These are phyloP conservation scores for Meriones unguiculatus DNA, from an alignment of 2,113 vertebrate genomes.

Conservation along the genomic window DNA sequence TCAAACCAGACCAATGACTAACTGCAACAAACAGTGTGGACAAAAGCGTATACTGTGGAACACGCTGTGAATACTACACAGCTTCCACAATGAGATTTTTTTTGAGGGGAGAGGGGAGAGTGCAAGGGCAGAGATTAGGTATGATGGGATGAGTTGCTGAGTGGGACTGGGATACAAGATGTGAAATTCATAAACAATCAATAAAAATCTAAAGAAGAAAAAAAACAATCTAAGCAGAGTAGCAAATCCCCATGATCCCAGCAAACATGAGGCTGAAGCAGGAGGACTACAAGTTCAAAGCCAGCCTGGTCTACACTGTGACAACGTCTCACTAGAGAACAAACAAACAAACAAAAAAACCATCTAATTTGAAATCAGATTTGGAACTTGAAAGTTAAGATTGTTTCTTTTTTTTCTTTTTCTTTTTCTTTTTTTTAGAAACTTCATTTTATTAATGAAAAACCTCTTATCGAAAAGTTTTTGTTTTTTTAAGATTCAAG, in stretches of 20 bases:
- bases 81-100: not conserved
- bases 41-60: not conserved
- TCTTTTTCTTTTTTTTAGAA: not conserved
- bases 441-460: conserved; percentile 63
- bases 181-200: not conserved
- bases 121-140: not conserved
- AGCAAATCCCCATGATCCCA: not conserved
- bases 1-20: not conserved
- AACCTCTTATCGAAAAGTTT: not conserved
- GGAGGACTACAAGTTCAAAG: not conserved
- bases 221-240: not conserved
- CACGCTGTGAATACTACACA: not conserved
- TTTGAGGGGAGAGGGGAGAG: not conserved
- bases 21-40: not conserved
- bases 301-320: not conserved
- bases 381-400: not conserved
- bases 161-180: not conserved
- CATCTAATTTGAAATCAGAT: conserved; percentile 10
- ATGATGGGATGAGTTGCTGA: not conserved
- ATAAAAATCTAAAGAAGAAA: not conserved
- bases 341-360: not conserved
- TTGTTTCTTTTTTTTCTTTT: not conserved
- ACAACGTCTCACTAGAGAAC: not conserved
- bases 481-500: not conserved
- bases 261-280: not conserved